Percentiles rank a stretch among this genome's conserved stretches.
Conservation (phyloP, 2,888 invertebrate species). For the Eupithecia subumbrata region DNA sequence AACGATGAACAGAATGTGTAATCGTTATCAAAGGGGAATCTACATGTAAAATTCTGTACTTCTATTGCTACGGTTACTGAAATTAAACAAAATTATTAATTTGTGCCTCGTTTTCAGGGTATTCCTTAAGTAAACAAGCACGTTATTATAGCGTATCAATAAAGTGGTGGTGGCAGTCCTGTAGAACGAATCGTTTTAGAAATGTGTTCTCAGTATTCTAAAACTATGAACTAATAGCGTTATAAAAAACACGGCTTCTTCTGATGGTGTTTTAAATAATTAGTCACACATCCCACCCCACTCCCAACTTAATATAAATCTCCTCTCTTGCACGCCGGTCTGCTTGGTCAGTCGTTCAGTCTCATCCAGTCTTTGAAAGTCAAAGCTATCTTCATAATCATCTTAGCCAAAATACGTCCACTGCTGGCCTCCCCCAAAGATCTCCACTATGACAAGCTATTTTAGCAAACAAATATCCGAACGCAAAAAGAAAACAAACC, state of each 20-base stretch:
- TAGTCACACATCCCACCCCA: no score
- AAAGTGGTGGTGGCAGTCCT: not conserved
- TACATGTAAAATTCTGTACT: no score
- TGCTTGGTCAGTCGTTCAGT: not conserved
- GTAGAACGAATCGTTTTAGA: not conserved
- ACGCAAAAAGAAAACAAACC: no score
- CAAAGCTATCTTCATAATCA: not conserved
- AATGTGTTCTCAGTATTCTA: not conserved
- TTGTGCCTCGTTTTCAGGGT: no score
- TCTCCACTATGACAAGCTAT: not conserved
- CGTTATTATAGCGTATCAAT: not conserved
- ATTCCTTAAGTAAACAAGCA: not conserved
- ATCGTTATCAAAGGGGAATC: no score
- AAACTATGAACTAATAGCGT: not conserved
- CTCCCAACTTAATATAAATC: not conserved
- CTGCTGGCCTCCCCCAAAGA: not conserved
- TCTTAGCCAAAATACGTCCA: not conserved
- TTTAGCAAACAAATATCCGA: no score
- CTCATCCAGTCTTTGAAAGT: not conserved
- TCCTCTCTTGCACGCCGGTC: no score
- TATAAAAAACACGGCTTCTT: no score
- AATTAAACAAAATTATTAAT: no score
- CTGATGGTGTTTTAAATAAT: no score
- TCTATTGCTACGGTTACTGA: no score
- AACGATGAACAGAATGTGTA: no score